Evolutionary conservation across 1,140 invertebrate genomes (phyloP), one percentile per base, ranked within the genome.

Genomic region (Drosophila takahashii): DNA sequence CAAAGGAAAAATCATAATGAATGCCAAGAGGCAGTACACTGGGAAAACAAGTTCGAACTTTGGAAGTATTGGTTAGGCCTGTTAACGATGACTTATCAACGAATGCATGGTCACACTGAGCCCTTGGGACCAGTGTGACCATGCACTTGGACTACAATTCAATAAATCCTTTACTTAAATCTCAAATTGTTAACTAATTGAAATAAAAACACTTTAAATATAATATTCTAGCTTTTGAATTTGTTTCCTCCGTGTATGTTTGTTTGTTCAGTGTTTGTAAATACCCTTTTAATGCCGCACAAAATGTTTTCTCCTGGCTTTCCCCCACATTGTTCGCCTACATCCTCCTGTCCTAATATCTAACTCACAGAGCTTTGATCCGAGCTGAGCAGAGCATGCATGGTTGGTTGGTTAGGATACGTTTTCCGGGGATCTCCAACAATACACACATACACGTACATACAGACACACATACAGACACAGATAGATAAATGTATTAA

Each of bases 181-280:
- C 29, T 32, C 29, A 32, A 9, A 32, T 32, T 32, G 29, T 22
- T 22, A 22, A n/a, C n/a, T n/a, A n/a, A n/a, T n/a, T 29, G 7
- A 29, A 1, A 8, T 29, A 7, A 29, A 29, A 9, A 32, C 1
- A 9, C 1, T 32, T 9, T 8, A 32, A 9, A 9, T 32, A 32
- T 9, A 9, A 42, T 16, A 44, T 22, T 22, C 22, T 22, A 22
- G 22, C 22, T 22, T 22, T 22, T 11, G 1, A 34, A 18, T 51
- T 34, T 4, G 4, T 51, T 34, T 50, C 10, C 15, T 50, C 1
- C 22, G 60, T 53, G 15, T 45, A 37, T 36, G 51, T 58, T 32
- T 16, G 22, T 72, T 48, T 71, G 37, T 57, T 53, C 53, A 54
- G 79, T 81, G 67, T 81, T 81, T 73, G 66, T 58, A 53, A 81